Conservation (phyloP, 2,888 invertebrate species). For the Theretra japonica region DNA sequence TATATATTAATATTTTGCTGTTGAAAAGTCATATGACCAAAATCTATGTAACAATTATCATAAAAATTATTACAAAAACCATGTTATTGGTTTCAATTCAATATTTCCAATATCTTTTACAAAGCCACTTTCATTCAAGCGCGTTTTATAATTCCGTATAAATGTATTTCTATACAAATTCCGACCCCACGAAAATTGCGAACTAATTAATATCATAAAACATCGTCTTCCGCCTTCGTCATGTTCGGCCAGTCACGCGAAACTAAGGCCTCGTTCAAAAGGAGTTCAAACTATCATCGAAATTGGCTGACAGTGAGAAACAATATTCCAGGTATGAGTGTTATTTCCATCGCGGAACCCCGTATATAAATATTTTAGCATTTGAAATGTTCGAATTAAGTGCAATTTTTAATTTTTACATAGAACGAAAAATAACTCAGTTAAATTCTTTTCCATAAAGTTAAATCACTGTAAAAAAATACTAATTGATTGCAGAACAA, state of each 20-base stretch:
- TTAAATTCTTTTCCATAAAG: too few relatives aligned
- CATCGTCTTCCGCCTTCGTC: conserved; percentile 63
- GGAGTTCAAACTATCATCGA: conserved; percentile 67
- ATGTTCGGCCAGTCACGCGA: conserved; percentile 67
- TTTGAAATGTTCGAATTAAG: neutral
- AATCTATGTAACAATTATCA: too few relatives aligned
- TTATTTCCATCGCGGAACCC: neutral
- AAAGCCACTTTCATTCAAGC: neutral
- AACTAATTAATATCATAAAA: conserved; percentile 66
- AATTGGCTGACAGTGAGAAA: conserved; percentile 69
- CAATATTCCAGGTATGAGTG: conserved; percentile 34
- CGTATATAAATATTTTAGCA: conserved; percentile 8
- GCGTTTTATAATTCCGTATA: conserved; percentile 13
- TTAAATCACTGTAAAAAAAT: too few relatives aligned
- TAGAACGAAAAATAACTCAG: neutral
- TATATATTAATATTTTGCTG: too few relatives aligned
- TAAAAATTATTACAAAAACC: neutral
- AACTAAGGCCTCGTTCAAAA: conserved; percentile 63
- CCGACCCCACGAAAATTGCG: conserved; percentile 46
- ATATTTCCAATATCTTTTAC: neutral
- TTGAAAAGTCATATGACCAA: too few relatives aligned
- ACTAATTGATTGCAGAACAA: too few relatives aligned
- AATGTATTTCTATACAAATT: conserved; percentile 37
- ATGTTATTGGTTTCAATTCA: neutral
- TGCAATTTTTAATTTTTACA: too few relatives aligned